Evolutionary conservation across 1,140 invertebrate species (phyloP), one percentile per base, ranked within the genome.

Genomic region (Apis cerana): DNA sequence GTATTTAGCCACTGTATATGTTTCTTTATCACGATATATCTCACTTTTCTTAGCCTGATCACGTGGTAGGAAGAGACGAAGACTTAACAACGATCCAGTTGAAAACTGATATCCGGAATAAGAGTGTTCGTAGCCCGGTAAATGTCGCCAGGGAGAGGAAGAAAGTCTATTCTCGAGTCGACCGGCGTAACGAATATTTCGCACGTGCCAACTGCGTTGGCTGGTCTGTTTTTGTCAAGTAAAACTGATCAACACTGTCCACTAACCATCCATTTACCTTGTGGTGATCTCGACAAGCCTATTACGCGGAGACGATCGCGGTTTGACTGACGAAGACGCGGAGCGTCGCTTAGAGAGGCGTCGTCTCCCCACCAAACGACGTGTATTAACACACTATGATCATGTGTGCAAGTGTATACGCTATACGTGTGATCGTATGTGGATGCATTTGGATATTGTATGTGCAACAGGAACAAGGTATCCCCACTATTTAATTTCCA

Each of bases 241-340:
- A 11, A n/a, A 27, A 23, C 13, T n/a, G 21, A 56, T 43, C 43
- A 23, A 69, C 43, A 72, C 67, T 13, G 58, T 62, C 7, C 19
- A 13, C 67, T 0, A 9, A 27, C 61, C 19, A 76, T 33, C n/a
- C 71, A 15, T 12, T 11, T 58, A 59, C 67, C 17, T 8, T 68
- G 1, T 12, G 50, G 65, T 43, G 56, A 10, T 70, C 48, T 70
- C 15, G 76, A 71, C 62, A 19, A 23, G 27, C 70, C 81, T 72
- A 56, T 82, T 72, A 56, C 80, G 70, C 77, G 75, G 69, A 75
- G 84, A 88, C 89, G 85, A 82, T 90, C 88, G 84, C 89, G 85
- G 89, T 92, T 90, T 89, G 86, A 92, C 91, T 91, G 90, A 90
- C 85, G 88, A 91, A 80, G 87, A 89, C 84, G 85, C 88, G 80